Evolutionary conservation across 2,888 invertebrate genomes (phyloP), one percentile per base, ranked within the genome.

Genomic region (Hydropsyche betteni): DNA sequence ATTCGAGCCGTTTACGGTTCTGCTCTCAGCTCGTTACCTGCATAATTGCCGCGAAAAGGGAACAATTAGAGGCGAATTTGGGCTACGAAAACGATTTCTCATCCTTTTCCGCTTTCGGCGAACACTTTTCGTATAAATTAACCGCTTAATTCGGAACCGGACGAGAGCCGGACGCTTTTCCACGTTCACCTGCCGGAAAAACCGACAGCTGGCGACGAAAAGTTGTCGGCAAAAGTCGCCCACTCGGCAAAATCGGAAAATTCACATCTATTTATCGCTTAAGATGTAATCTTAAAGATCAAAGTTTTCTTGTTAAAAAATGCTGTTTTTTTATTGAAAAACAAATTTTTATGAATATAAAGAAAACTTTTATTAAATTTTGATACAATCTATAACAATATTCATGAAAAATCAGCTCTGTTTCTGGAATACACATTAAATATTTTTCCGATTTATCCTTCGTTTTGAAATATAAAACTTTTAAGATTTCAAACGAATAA

Each of bases 91-190:
- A 24, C 70, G 12, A 12, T 12, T 33, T 8, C 61, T 61, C 61
- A 10, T 50, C 53, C 75, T 50, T 16, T 24, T 2, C 44, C 44
- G 8, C 53, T 16, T 38, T 16, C 33, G 50, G 24, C 69, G 14
- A 34, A 70, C 51, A 68, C 74, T 76, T 76, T 76, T 69, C 76
- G 69, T 76, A 71, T 76, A 76, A 76, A 76, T 76, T 76, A 74
- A 70, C 76, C 74, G 74, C 70, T 74, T 76, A 70, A 76, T 76
- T 76, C 74, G 50, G 58, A 69, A 34, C 64, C 64, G 38, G 34
- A 16, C n/a, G 72, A 61, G 33, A 70, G 24, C 69, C 51, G 69
- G 50, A 44, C 44, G 44, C 44, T 44, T 44, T 44, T 44, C 44
- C 44, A 10, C 7, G 10, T 10, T 44, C 44, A 44, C 44, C 44